These are phyloP conservation scores for Rhizoglyphus robini DNA, from an alignment of 1,140 invertebrate species.

Conservation along the genomic window DNA sequence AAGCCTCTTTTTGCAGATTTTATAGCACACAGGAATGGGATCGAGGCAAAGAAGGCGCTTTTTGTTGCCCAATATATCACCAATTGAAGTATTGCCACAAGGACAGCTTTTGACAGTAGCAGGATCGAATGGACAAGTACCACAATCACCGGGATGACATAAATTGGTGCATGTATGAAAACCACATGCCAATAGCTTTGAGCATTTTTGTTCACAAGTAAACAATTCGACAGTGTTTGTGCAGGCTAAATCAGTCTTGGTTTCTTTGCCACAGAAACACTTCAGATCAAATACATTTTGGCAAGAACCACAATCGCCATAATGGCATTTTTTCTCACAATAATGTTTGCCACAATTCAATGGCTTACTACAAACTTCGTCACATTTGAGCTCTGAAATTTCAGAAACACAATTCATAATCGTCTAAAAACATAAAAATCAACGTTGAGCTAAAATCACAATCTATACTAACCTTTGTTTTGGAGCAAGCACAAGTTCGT, in stretches of 20 bases:
- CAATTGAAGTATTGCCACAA: constrained; percentile 56
- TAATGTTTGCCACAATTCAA: constrained; percentile 60
- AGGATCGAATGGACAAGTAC: constrained; percentile 46
- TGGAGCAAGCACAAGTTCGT: constrained; percentile 40
- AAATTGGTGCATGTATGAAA: constrained; percentile 30
- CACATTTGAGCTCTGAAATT: constrained; percentile 53
- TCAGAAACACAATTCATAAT: constrained; percentile 29
- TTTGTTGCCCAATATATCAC: constrained; percentile 27
- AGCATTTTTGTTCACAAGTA: constrained; percentile 35
- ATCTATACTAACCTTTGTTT: constrained; percentile 25
- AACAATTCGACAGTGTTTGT: constrained; percentile 30
- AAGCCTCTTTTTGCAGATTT: constrained; percentile 58
- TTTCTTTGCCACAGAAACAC: constrained; percentile 48
- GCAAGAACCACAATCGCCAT: constrained; percentile 45
- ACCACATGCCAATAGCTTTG: constrained; percentile 29
- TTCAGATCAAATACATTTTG: constrained; percentile 43
- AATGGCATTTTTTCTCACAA: constrained; percentile 57
- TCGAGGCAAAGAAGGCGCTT: constrained; percentile 55
- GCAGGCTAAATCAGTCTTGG: constrained; percentile 33
- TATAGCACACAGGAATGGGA: constrained; percentile 67
- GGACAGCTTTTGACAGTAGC: constrained; percentile 57
- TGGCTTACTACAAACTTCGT: constrained; percentile 49
- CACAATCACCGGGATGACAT: constrained; percentile 33
- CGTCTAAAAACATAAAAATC: background rate
- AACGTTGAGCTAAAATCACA: background rate